These are phyloP conservation scores for Eurypyga helias DNA, from an alignment of 2,113 vertebrate genomes.

Conservation along the genomic window DNA sequence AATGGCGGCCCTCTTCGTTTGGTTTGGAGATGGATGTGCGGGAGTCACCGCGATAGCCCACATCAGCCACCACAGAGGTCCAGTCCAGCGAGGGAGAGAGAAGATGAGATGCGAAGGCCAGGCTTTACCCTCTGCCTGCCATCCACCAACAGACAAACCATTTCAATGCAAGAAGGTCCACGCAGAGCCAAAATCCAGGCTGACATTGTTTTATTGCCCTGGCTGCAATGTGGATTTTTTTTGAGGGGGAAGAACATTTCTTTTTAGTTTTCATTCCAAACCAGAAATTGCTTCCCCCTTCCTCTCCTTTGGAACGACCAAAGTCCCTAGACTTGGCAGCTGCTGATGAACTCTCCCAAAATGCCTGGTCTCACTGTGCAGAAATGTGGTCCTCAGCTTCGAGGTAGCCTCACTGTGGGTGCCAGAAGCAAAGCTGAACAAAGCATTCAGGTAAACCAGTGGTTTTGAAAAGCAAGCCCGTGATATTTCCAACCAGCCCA, in stretches of 20 bases:
- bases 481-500: background rate
- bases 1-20: background rate
- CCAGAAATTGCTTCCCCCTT: background rate
- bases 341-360: background rate
- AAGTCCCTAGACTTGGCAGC: background rate
- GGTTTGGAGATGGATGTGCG: background rate
- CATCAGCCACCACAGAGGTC: background rate
- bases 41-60: background rate
- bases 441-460: background rate
- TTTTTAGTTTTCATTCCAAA: background rate
- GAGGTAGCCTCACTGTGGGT: background rate
- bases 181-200: background rate
- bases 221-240: background rate
- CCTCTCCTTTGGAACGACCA: background rate
- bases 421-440: background rate
- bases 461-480: background rate
- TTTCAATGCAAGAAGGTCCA: background rate
- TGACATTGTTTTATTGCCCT: background rate
- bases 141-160: background rate
- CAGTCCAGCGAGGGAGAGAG: background rate
- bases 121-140: background rate
- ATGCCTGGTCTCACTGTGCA: background rate
- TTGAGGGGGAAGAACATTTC: background rate
- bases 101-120: background rate
- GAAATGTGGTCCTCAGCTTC: background rate